A percentile compares a stretch with the other conserved stretches of the same genome.
These are phyloP conservation scores for Avahi laniger DNA, from an alignment of 2,797 vertebrate genomes.

Conservation along the genomic window DNA sequence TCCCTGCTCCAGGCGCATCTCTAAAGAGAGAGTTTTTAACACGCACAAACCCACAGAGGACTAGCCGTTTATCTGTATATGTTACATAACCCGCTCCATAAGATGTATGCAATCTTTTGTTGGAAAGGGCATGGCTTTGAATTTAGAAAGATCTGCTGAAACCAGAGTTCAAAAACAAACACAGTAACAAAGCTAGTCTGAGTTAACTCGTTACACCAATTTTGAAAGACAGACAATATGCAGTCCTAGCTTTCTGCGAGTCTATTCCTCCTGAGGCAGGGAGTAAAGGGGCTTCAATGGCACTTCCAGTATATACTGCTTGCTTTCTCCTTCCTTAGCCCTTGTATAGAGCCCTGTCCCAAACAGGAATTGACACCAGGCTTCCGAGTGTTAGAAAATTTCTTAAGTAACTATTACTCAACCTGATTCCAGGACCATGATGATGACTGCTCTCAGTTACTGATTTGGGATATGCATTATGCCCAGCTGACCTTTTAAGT, in stretches of 20 bases:
- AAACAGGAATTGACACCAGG: not conserved
- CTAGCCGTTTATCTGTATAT: not conserved
- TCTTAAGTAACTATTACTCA: not conserved
- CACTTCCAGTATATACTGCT: not conserved
- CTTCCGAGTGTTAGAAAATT: not conserved
- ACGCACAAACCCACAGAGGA: not conserved
- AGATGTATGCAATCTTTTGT: not conserved
- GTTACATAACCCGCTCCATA: not conserved
- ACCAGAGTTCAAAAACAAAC: not conserved
- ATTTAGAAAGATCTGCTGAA: not conserved
- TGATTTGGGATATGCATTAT: not conserved
- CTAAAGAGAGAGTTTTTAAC: not conserved
- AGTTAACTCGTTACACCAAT: not conserved
- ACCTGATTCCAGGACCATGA: not conserved
- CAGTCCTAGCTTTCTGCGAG: not conserved
- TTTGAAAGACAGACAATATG: not conserved
- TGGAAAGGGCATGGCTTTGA: not conserved
- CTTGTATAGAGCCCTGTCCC: not conserved
- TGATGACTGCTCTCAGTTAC: not conserved
- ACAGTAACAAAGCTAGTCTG: not conserved
- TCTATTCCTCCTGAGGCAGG: not conserved
- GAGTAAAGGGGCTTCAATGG: not conserved
- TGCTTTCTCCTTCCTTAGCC: not conserved
- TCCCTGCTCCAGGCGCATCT: not conserved
- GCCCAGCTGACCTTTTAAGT: not conserved